A percentile compares a stretch with the other conserved stretches of the same genome.
Evolutionary conservation across 2,888 invertebrate species (phyloP).

Genomic region (Stenodera caucasica): DNA sequence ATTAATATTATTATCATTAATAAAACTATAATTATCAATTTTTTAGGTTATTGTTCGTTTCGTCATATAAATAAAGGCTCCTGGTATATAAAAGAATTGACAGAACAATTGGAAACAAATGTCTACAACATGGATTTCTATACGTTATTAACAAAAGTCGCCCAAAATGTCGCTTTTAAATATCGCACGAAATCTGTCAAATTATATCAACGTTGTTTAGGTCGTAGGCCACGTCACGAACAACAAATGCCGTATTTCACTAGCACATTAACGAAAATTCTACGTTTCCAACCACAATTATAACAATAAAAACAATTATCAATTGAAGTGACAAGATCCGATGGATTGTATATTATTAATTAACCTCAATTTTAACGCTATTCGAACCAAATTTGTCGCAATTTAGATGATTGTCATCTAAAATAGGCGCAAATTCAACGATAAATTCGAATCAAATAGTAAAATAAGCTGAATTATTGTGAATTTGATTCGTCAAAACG

Average conservation of each 20-base stretch:
- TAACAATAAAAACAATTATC: not conserved
- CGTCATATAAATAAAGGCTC: not conserved
- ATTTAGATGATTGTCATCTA: no score
- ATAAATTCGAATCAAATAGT: no score
- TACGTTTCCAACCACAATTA: constrained; percentile 6
- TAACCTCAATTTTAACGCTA: not conserved
- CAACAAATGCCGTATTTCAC: constrained; percentile 6
- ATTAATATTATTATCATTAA: not conserved
- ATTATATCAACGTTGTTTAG: not conserved
- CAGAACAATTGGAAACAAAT: not conserved
- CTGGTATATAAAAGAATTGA: not conserved
- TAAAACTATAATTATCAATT: not conserved
- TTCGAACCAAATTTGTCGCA: no score
- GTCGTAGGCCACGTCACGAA: not conserved
- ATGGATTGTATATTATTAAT: not conserved
- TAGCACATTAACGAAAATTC: constrained; percentile 7
- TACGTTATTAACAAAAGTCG: not conserved
- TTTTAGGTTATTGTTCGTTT: not conserved
- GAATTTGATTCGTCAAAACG: not conserved
- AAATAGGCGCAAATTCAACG: no score
- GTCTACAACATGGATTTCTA: not conserved
- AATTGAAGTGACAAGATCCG: not conserved
- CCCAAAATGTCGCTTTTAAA: not conserved
- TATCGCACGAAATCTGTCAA: not conserved
- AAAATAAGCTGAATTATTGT: no score